Base-by-base conservation (phyloP, 2,113 vertebrate genomes). In the Epinephelus cyanopodus region DNA sequence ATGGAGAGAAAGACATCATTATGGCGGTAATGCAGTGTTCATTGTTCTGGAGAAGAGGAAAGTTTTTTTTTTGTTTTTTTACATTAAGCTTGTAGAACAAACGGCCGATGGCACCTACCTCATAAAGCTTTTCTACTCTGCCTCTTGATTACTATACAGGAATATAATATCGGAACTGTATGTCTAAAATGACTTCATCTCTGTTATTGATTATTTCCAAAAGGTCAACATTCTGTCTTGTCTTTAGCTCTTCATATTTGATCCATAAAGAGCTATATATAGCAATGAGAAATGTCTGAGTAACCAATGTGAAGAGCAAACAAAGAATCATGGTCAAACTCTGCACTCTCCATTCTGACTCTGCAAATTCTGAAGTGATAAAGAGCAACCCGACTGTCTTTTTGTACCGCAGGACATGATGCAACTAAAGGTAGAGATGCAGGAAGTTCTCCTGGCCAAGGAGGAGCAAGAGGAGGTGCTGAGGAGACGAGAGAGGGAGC, bases 391-490 rank as follows among this genome's bases (percentile, higher is more conserved):
- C 45, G 47, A 66, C 45, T 72, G 6, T 69, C 39, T 57, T 9
- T 1, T n/a, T 65, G 80, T 68, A 63, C 13, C 10, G 8, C 81
- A 99, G 98, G 97, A 99, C 53, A 93, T 99, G 87, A 94, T 98
- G 89, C 95, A 97, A 78, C 90, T 97, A 72, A 99, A 97, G 79
- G 93, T 95, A 79, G 96, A 97, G 66, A 91, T 98, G 57, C 94
- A 98, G 67, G 97, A 97, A 53, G 81, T 97, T 61, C 90, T 98
- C 65, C 78, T 96, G 10, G 91, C 95, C 23, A 98, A 96, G 88
- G 98, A 99, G 77, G 98, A 98, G 65, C 97, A 97, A 83, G 98
- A 99, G 79, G 98, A 99, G 19, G 65, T 97, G 81, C 87, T 99
- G 92, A 96, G 95, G 87, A 97, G 95, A 79, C 94, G 98, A 9